phyloP scores from a whole-genome alignment of 1,140 invertebrate species.

The Drosophila sechellia region DNA sequence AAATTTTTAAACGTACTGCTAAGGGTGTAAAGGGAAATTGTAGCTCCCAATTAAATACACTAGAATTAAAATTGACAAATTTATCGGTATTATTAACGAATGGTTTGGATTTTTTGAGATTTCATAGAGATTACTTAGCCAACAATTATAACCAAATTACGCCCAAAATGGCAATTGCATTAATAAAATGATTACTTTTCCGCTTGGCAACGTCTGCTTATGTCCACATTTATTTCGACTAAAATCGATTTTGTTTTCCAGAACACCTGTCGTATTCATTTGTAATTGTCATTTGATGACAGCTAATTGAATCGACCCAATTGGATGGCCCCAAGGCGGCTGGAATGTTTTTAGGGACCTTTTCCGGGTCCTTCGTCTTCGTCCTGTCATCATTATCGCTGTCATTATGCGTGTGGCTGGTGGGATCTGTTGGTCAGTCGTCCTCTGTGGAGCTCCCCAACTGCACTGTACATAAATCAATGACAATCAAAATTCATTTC shows the following conservation, averaged over 20 bases:
- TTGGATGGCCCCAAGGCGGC: constrained; percentile 5
- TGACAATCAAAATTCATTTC: constrained; percentile 83
- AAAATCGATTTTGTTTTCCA: constrained; percentile 6
- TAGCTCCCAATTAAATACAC: too few species aligned
- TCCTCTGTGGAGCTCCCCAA: constrained; percentile 34
- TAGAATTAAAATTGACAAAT: neutral
- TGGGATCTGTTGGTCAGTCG: constrained; percentile 13
- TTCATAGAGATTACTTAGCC: too few species aligned
- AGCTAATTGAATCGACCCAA: constrained; percentile 52
- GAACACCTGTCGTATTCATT: constrained; percentile 36
- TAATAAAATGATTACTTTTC: neutral
- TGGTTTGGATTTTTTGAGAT: too few species aligned
- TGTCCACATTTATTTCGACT: neutral
- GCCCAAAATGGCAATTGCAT: neutral
- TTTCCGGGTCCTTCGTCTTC: constrained; percentile 9
- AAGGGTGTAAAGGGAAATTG: too few species aligned
- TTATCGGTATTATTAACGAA: too few species aligned
- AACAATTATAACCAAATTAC: too few species aligned
- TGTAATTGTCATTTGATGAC: constrained; percentile 60
- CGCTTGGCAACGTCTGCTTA: neutral
- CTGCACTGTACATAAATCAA: constrained; percentile 77
- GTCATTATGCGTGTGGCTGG: constrained; percentile 51
- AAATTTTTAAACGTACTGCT: too few species aligned
- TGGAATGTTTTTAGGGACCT: constrained; percentile 7
- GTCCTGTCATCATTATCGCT: constrained; percentile 67